Conservation (phyloP, 2,888 invertebrate species). For the Oscheius sp. region DNA sequence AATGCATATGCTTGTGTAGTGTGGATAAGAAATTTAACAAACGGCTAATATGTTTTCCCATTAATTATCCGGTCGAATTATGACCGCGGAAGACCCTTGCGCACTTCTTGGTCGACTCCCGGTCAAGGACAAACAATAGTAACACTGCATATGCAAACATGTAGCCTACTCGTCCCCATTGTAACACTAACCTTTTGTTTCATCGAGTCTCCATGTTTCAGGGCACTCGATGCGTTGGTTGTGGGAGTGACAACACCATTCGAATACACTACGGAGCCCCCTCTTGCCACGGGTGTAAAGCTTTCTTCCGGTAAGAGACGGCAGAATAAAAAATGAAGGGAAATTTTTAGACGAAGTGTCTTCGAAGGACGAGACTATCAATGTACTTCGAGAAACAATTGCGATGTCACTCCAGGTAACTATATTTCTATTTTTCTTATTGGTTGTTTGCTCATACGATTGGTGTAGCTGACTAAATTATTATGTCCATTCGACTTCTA, state of each 20-base stretch:
- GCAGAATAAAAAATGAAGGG: neutral
- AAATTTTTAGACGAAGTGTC: slow-evolving; percentile 44
- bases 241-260: slow-evolving; percentile 52
- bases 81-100: too few relatives aligned
- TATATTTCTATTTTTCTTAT: neutral
- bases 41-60: too few relatives aligned
- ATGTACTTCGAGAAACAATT: slow-evolving; percentile 51
- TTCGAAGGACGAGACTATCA: slow-evolving; percentile 57
- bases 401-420: slow-evolving; percentile 58
- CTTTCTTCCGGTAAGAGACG: slow-evolving; percentile 44
- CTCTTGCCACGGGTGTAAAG: slow-evolving; percentile 62
- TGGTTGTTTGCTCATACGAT: neutral
- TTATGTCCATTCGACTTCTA: neutral
- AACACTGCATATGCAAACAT: neutral
- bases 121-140: slow-evolving; percentile 7
- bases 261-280: slow-evolving; percentile 60
- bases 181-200: neutral
- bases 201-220: slow-evolving; percentile 22
- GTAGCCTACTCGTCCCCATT: neutral
- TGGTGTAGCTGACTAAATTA: neutral
- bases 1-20: too few relatives aligned
- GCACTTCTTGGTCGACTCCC: neutral
- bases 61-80: too few relatives aligned
- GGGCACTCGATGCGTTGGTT: slow-evolving; percentile 55
- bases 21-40: too few relatives aligned